Evolutionary conservation across 2,113 vertebrate species (phyloP).

Genomic region (Petroica traversi): DNA sequence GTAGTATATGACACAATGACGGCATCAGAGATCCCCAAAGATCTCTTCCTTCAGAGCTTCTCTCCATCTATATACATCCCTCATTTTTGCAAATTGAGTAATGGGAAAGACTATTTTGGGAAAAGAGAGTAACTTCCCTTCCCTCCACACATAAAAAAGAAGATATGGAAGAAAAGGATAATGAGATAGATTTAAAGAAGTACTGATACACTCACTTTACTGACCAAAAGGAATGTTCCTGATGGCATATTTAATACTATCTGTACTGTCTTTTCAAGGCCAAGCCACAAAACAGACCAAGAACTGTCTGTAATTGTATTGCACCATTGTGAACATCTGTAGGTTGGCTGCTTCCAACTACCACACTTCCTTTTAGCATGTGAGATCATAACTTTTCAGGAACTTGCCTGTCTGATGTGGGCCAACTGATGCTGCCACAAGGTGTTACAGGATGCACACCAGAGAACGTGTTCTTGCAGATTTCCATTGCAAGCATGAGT

Average conservation of each 20-base stretch:
- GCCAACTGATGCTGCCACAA: background rate
- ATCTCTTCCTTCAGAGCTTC: background rate
- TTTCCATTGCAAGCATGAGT: background rate
- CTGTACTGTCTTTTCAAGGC: background rate
- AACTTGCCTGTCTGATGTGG: background rate
- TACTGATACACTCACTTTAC: background rate
- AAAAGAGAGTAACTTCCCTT: background rate
- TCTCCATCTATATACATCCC: background rate
- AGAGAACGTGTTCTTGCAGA: background rate
- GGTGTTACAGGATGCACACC: background rate
- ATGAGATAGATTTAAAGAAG: background rate
- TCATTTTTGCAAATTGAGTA: background rate
- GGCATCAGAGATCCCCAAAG: background rate
- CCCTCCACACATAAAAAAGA: background rate
- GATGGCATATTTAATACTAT: background rate
- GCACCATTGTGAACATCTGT: background rate
- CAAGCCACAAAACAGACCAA: background rate
- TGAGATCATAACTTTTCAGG: background rate
- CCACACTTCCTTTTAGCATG: background rate
- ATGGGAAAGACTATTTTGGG: background rate
- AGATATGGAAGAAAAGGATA: background rate
- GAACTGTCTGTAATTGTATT: background rate
- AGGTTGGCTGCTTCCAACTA: background rate
- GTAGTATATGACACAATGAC: background rate
- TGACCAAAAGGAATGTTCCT: background rate